Conservation (phyloP, 2,113 vertebrate genomes). For the Psophia crepitans region DNA sequence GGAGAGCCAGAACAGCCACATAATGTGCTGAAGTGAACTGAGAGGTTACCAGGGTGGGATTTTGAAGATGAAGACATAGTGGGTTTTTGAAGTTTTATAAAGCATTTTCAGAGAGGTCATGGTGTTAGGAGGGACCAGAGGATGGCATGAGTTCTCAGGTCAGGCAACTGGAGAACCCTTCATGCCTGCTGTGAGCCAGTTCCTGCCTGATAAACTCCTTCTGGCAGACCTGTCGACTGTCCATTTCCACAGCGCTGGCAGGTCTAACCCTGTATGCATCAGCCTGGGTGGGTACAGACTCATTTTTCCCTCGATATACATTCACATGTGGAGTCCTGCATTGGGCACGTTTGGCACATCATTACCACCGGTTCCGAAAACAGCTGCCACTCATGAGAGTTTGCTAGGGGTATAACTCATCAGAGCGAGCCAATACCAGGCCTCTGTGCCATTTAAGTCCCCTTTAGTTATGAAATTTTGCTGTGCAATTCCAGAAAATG, state of each 20-base stretch:
- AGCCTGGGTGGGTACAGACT: not conserved
- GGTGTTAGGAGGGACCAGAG: not conserved
- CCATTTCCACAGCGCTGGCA: not conserved
- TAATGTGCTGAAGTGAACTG: not conserved
- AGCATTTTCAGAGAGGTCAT: not conserved
- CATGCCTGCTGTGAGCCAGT: not conserved
- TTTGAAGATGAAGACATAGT: not conserved
- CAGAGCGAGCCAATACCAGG: not conserved
- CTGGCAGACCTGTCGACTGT: not conserved
- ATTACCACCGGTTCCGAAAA: not conserved
- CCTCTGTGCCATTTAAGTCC: not conserved
- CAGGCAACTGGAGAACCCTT: not conserved
- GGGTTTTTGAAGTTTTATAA: not conserved
- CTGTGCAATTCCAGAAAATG: not conserved
- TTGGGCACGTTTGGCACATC: not conserved
- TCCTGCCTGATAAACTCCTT: not conserved
- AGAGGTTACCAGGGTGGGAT: not conserved
- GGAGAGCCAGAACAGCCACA: not conserved
- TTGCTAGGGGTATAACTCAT: not conserved
- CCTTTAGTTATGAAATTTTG: not conserved
- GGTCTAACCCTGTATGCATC: not conserved
- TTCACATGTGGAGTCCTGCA: not conserved
- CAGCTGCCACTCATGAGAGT: not conserved
- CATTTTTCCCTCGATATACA: not conserved
- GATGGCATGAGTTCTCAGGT: not conserved